Evolutionary conservation across 2,113 vertebrate genomes (phyloP), one percentile per base, ranked within the genome.

Genomic region (Megaleporinus macrocephalus): DNA sequence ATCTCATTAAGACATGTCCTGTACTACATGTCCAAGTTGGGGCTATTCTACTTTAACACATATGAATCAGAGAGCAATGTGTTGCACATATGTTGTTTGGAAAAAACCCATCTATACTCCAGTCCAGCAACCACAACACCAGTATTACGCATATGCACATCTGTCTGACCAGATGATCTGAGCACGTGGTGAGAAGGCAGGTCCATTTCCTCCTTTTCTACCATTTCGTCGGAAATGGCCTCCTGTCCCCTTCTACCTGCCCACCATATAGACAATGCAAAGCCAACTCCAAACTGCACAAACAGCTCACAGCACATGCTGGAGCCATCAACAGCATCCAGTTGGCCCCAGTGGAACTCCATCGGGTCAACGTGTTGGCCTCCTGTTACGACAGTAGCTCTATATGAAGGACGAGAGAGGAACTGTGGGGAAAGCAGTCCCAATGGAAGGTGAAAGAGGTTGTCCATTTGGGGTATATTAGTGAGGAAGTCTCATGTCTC

Each of bases 201-300:
- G 16, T 33, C 77, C 69, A 59, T 81, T 95, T 95, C 94, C 94
- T 83, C 93, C 94, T 94, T 94, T 93, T 92, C 84, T 90, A 78
- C 90, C 87, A 93, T 95, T 95, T 94, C 92, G 93, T 92, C 93
- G 95, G 95, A 94, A 93, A 95, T 30, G 22, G 51, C 91, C 91
- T 90, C 79, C 0, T 76, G 69, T 26, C 18, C 90, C 90, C 90
- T 83, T 0, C 76, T 77, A 22, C 20, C 94, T 93, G 94, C 95
- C 94, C 86, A 93, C 91, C 90, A 61, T 92, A 89, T 87, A 87
- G 94, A 95, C 94, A 95, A 96, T 95, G 92, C 92, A 81, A 87
- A 91, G 91, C 92, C 90, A 86, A 91, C 90, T 91, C 93, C 91
- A 92, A 80, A 88, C 63, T 82, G 73, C 79, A 86, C 84, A 90